Evolutionary conservation across 1,140 invertebrate genomes (phyloP).

Genomic region (Calephelis nemesis): DNA sequence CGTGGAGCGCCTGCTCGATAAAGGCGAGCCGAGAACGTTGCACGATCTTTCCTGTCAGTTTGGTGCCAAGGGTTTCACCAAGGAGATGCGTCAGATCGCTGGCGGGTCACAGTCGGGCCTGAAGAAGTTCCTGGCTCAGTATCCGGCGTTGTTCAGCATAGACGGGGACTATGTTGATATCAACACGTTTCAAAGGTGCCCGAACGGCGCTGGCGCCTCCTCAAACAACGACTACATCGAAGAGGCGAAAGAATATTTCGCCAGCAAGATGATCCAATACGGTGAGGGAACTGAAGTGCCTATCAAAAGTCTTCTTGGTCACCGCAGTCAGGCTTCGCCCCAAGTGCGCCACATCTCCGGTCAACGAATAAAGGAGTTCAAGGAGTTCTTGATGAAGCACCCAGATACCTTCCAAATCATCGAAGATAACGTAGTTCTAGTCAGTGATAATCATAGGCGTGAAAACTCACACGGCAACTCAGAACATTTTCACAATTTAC

Average conservation of each 20-base stretch:
- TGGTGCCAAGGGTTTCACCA: conserved; percentile 96
- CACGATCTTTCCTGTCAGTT: conserved; percentile 98
- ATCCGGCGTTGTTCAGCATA: conserved; percentile 94
- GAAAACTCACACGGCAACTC: conserved; percentile 79
- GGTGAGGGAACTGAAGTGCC: conserved; percentile 94
- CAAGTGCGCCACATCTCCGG: conserved; percentile 97
- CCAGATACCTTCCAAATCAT: conserved; percentile 92
- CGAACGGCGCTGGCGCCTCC: conserved; percentile 71
- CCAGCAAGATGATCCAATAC: conserved; percentile 93
- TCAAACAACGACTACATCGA: conserved; percentile 92
- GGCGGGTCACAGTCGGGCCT: conserved; percentile 96
- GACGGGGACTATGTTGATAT: conserved; percentile 95
- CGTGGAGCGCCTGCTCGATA: conserved; percentile 95
- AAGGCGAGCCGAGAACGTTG: conserved; percentile 94
- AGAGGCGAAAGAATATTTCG: conserved; percentile 97
- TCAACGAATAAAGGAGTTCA: conserved; percentile 96
- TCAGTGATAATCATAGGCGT: conserved; percentile 80
- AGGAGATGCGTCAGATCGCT: conserved; percentile 96
- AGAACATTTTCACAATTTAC: conserved; percentile 82
- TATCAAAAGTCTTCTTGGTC: conserved; percentile 94
- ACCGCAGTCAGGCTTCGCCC: conserved; percentile 95
- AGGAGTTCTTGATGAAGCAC: conserved; percentile 92
- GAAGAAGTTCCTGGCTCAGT: conserved; percentile 94
- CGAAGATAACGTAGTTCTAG: conserved; percentile 89
- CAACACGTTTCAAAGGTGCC: conserved; percentile 85